These are phyloP conservation scores for Rhodophaea formosa DNA, from an alignment of 2,888 invertebrate genomes.

Conservation along the genomic window DNA sequence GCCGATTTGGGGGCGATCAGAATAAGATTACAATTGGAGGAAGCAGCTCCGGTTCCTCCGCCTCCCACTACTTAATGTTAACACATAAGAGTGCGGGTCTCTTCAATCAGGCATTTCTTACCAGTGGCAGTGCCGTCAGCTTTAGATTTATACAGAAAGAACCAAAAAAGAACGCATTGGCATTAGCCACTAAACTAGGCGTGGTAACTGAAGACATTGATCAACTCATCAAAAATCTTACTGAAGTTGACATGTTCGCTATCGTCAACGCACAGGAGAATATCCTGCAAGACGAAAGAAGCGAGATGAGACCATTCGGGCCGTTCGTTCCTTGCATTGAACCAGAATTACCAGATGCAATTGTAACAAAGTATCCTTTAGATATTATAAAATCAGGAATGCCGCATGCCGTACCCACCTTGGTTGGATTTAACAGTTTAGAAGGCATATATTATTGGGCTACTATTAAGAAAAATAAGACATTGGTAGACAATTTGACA, in stretches of 20 bases:
- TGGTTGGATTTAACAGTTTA: conserved; percentile 54
- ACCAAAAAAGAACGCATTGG: conserved; percentile 30
- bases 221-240: conserved; percentile 28
- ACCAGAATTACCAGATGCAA: conserved; percentile 36
- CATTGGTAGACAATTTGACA: conserved; percentile 29
- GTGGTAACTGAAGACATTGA: conserved; percentile 26
- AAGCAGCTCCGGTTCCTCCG: conserved; percentile 47
- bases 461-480: conserved; percentile 21
- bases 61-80: conserved; percentile 44
- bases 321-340: conserved; percentile 60
- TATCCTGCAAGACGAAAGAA: conserved; percentile 27
- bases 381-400: conserved; percentile 43
- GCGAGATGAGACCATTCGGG: conserved; percentile 30
- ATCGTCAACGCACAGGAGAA: conserved; percentile 34
- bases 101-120: conserved; percentile 35
- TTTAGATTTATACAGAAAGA: conserved; percentile 34
- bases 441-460: conserved; percentile 45
- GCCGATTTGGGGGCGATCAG: conserved; percentile 40
- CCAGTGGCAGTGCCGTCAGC: conserved; percentile 38
- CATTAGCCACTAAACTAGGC: conserved; percentile 31
- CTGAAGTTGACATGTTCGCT: conserved; percentile 30
- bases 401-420: conserved; percentile 51
- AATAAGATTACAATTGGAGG: conserved; percentile 45
- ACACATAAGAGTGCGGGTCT: conserved; percentile 40
- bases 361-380: conserved; percentile 50